These are phyloP conservation scores for Lepidostoma basale DNA, from an alignment of 1,140 invertebrate species.

Conservation along the genomic window DNA sequence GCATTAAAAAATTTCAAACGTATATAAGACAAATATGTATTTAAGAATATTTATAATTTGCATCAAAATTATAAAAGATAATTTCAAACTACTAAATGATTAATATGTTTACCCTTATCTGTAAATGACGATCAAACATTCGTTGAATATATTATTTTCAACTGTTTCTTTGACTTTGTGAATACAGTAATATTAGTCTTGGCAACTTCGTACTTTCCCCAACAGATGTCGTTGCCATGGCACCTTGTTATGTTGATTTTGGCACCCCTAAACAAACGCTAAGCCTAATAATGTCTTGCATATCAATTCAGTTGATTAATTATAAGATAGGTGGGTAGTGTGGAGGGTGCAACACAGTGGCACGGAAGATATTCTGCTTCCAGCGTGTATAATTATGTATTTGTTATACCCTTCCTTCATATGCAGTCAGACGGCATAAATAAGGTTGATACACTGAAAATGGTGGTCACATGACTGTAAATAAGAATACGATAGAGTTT, in stretches of 20 bases:
- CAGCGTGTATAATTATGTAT: too few species aligned
- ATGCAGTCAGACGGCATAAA: too few species aligned
- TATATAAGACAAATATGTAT: too few species aligned
- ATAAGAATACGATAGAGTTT: too few species aligned
- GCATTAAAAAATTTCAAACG: too few species aligned
- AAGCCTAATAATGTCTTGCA: conserved; percentile 45
- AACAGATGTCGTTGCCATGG: conserved; percentile 16
- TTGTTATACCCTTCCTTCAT: too few species aligned
- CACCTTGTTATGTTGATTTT: conserved; percentile 14
- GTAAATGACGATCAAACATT: not conserved
- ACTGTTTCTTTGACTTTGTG: not conserved
- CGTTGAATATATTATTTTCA: not conserved
- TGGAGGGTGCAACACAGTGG: conserved; percentile 13
- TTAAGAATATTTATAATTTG: too few species aligned
- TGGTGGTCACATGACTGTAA: too few species aligned
- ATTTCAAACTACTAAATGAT: too few species aligned
- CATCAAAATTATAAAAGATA: too few species aligned
- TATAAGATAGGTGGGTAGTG: conserved; percentile 38
- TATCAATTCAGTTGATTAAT: conserved; percentile 47
- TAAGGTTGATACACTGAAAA: too few species aligned
- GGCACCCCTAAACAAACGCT: conserved; percentile 18
- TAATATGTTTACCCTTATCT: not conserved
- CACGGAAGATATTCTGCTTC: too few species aligned
- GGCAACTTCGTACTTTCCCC: not conserved
- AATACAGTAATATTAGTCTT: not conserved